These are phyloP conservation scores for Zygaena filipendulae DNA, from an alignment of 2,888 invertebrate species.

Conservation along the genomic window DNA sequence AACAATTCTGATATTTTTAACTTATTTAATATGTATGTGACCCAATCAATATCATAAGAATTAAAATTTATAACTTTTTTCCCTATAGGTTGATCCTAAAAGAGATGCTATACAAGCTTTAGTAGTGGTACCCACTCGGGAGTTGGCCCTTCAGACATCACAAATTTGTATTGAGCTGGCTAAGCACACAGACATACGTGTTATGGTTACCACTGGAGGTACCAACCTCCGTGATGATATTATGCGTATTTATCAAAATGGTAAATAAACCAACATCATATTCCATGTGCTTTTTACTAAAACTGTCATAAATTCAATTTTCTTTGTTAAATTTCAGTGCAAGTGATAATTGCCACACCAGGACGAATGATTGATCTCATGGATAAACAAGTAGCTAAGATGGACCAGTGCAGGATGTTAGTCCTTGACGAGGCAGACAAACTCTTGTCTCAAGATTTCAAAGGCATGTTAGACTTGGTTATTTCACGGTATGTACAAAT, in stretches of 20 bases:
- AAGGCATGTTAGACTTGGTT: constrained; percentile 98
- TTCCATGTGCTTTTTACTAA: too few species aligned
- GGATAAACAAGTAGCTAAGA: constrained; percentile 96
- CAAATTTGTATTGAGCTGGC: constrained; percentile 99
- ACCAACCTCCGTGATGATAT: constrained; percentile 98
- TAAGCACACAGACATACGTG: constrained; percentile 96
- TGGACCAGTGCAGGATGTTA: constrained; percentile 95
- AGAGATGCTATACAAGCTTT: constrained; percentile 97
- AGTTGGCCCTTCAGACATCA: constrained; percentile 98
- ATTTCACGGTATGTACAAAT: constrained; percentile 69
- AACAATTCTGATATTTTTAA: constrained; percentile 24
- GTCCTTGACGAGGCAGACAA: constrained; percentile 99
- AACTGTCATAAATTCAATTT: too few species aligned
- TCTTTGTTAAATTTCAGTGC: constrained; percentile 76
- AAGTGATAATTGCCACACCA: constrained; percentile 98
- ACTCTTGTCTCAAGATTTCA: constrained; percentile 98
- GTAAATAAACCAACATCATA: too few species aligned
- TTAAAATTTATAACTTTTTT: constrained; percentile 9
- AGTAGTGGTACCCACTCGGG: constrained; percentile 98
- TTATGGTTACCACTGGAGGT: constrained; percentile 99
- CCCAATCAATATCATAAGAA: constrained; percentile 3
- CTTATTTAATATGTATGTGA: constrained; percentile 1
- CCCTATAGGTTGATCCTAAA: constrained; percentile 75
- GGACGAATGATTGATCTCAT: constrained; percentile 99
- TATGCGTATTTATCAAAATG: constrained; percentile 98